Percentiles rank a stretch among this genome's conserved stretches.
These are phyloP conservation scores for Lerema accius DNA, from an alignment of 1,140 invertebrate species.

Conservation along the genomic window DNA sequence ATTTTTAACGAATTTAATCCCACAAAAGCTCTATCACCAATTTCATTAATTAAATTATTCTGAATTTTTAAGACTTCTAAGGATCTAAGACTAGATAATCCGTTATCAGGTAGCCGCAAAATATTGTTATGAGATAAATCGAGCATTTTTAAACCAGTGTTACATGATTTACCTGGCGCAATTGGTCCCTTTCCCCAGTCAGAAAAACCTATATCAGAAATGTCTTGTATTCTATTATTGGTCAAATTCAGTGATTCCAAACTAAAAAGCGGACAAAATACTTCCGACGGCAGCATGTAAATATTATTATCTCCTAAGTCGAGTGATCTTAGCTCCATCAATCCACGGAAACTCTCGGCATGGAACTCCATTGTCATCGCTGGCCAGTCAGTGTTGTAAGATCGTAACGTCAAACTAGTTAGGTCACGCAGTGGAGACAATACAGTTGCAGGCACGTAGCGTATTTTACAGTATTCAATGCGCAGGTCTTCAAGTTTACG, in stretches of 20 bases:
- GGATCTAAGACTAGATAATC: slow-evolving; percentile 87
- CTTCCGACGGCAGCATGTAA: slow-evolving; percentile 88
- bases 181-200: slow-evolving; percentile 86
- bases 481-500: slow-evolving; percentile 85
- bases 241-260: slow-evolving; percentile 89
- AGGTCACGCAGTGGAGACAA: slow-evolving; percentile 88
- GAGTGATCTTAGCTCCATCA: slow-evolving; percentile 87
- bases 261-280: slow-evolving; percentile 89
- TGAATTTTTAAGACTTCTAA: slow-evolving; percentile 87
- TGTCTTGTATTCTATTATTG: slow-evolving; percentile 90
- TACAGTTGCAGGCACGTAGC: slow-evolving; percentile 87
- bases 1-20: slow-evolving; percentile 87
- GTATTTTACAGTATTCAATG: slow-evolving; percentile 92
- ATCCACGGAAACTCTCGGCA: slow-evolving; percentile 87
- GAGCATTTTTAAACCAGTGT: slow-evolving; percentile 86
- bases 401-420: slow-evolving; percentile 87
- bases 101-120: slow-evolving; percentile 86
- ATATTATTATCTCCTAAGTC: slow-evolving; percentile 93
- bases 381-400: slow-evolving; percentile 92
- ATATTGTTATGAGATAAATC: slow-evolving; percentile 91
- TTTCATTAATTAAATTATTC: slow-evolving; percentile 88
- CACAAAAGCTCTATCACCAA: slow-evolving; percentile 89
- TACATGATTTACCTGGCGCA: slow-evolving; percentile 86
- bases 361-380: slow-evolving; percentile 90
- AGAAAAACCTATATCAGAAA: slow-evolving; percentile 88